Evolutionary conservation across 2,888 invertebrate species (phyloP).

Genomic region (Tenthredo scrophulariae): DNA sequence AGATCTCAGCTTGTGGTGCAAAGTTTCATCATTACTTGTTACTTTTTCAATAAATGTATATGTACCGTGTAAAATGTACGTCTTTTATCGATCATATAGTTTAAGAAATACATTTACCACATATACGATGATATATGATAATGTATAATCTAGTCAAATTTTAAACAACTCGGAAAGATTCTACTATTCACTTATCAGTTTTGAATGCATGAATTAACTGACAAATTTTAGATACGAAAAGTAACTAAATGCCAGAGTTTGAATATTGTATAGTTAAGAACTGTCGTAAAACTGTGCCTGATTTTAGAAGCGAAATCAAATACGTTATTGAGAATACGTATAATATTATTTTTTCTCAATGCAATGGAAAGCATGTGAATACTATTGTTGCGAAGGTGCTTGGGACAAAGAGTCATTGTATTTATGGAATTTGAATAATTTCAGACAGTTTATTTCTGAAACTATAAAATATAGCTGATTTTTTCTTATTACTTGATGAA

Average conservation of each 20-base stretch:
- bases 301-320: constrained; percentile 12
- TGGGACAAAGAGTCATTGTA: constrained; percentile 9
- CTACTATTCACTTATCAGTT: constrained; percentile 24
- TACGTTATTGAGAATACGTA: neutral
- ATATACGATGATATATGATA: neutral
- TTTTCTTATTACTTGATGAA: neutral
- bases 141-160: constrained; percentile 76
- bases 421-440: constrained; percentile 11
- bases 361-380: constrained; percentile 14
- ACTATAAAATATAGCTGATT: neutral
- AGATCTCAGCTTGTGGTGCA: constrained; percentile 43
- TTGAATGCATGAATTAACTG: neutral
- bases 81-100: constrained; percentile 35
- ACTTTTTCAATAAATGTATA: constrained; percentile 22
- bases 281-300: constrained; percentile 41
- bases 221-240: neutral
- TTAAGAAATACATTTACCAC: constrained; percentile 26
- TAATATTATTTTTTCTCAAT: constrained; percentile 3
- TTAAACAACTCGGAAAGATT: constrained; percentile 42
- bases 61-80: constrained; percentile 6
- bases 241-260: constrained; percentile 3
- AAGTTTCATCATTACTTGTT: constrained; percentile 39
- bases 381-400: constrained; percentile 37
- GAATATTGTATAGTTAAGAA: neutral
- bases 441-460: neutral